These are phyloP conservation scores for Poeciliopsis presidionis DNA, from an alignment of 2,797 vertebrate species.

Conservation along the genomic window DNA sequence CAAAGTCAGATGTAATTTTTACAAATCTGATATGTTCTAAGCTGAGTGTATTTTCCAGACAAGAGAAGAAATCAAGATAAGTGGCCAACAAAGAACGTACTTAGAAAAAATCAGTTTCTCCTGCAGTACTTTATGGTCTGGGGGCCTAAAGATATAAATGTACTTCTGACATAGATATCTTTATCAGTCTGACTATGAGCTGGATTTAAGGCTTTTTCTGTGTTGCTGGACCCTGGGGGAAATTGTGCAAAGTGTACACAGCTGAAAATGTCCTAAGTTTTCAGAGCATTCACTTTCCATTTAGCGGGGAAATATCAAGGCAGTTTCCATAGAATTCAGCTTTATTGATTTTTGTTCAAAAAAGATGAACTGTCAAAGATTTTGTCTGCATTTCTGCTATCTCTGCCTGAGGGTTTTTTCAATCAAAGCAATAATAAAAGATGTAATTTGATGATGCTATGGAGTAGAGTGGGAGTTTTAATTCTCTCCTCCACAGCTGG, in stretches of 20 bases:
- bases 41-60: slow-evolving; percentile 51
- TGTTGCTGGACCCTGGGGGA: slow-evolving; percentile 44
- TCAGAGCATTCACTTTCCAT: slow-evolving; percentile 23
- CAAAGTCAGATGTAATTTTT: slow-evolving; percentile 58
- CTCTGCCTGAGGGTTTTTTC: slow-evolving; percentile 2
- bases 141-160: slow-evolving; percentile 46
- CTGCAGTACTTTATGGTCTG: slow-evolving; percentile 45
- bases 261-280: slow-evolving; percentile 44
- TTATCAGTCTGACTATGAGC: slow-evolving; percentile 57
- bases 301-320: slow-evolving; percentile 11
- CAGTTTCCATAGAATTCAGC: slow-evolving; percentile 5
- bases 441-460: slow-evolving; percentile 12
- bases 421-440: slow-evolving; percentile 25
- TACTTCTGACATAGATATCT: slow-evolving; percentile 58
- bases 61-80: slow-evolving; percentile 68
- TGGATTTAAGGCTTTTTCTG: slow-evolving; percentile 49
- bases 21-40: slow-evolving; percentile 47
- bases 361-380: slow-evolving; percentile 18
- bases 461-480: slow-evolving; percentile 6
- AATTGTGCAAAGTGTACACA: slow-evolving; percentile 33
- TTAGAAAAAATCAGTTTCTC: slow-evolving; percentile 33
- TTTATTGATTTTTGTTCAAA: slow-evolving; percentile 3
- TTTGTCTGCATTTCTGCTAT: slow-evolving; percentile 7
- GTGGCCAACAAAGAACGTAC: slow-evolving; percentile 59
- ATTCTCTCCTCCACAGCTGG: neutral